Evolutionary conservation across 2,888 invertebrate genomes (phyloP), one percentile per base, ranked within the genome.

Genomic region (Rhodophaea formosa): DNA sequence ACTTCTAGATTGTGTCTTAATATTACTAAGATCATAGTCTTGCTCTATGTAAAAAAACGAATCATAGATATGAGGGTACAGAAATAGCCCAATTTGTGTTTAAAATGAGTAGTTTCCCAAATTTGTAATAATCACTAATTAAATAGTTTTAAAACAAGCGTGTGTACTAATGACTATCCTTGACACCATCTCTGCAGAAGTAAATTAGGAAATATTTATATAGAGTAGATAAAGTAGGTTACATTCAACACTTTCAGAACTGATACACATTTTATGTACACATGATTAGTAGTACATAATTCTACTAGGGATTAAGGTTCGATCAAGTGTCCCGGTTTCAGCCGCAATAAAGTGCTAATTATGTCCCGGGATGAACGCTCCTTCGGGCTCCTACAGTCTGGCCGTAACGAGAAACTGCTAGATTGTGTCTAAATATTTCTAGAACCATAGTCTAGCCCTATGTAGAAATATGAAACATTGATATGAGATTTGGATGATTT

Each of bases 261-360:
- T 51, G n/a, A 56, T n/a, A n/a, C n/a, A n/a, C n/a, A n/a, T n/a
- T n/a, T n/a, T n/a, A n/a, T n/a, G n/a, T n/a, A n/a, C n/a, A n/a
- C n/a, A n/a, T n/a, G n/a, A n/a, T n/a, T n/a, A 47, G 56, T 59
- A 53, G 43, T 56, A 52, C 46, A 15, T 59, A 57, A 55, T 58
- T n/a, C n/a, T 51, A 46, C 30, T 51, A 58, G 53, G 49, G 5
- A 32, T 49, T 6, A 46, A 39, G 35, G 39, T 35, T 51, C 35
- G 51, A 51, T 51, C 35, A 35, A 35, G 51, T 51, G 39, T 51
- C 39, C 51, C 35, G 32, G 32, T 39, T 51, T 17, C 51, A 51
- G 35, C 16, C 16, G 17, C 39, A 51, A 35, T 39, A 56, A 30
- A 14, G 7, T 16, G 32, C 51, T 51, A 53, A 53, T 53, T 53